Percentiles rank a stretch among this genome's conserved stretches.
Evolutionary conservation across 2,888 invertebrate species (phyloP).

Genomic region (Ypsolopha scabrella): DNA sequence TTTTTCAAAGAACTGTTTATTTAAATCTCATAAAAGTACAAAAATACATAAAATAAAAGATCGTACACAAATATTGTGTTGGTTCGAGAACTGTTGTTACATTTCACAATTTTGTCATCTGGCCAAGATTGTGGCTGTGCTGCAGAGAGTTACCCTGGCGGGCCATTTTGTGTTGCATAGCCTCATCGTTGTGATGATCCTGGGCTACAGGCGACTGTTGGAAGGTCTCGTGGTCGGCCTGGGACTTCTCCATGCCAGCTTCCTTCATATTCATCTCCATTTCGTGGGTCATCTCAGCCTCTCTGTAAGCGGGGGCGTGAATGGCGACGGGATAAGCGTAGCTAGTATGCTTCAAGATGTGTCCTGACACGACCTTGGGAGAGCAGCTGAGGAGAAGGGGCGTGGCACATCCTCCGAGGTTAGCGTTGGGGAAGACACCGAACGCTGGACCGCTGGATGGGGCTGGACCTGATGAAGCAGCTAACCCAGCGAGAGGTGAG

Average conservation of each 20-base stretch:
- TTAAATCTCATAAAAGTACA: no score
- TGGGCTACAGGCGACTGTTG: no score
- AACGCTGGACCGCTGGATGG: conserved; percentile 23
- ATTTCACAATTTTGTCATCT: no score
- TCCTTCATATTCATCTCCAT: conserved; percentile 8
- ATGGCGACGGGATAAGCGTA: conserved; percentile 3
- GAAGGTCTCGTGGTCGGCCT: neutral
- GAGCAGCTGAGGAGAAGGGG: conserved; percentile 53
- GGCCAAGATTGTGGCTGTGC: no score
- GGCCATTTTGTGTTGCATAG: no score
- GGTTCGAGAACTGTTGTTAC: no score
- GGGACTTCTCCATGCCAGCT: conserved; percentile 7
- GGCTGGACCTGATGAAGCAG: neutral
- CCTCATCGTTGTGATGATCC: no score
- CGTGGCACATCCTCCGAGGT: conserved; percentile 38
- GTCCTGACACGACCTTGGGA: conserved; percentile 42
- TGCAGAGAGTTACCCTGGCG: no score
- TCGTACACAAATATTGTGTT: no score
- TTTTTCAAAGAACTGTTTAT: no score
- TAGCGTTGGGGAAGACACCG: conserved; percentile 46
- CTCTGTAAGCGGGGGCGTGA: conserved; percentile 11
- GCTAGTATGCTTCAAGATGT: conserved; percentile 23
- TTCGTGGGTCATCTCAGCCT: conserved; percentile 3
- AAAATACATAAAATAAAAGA: no score
- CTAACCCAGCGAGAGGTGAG: neutral